These are phyloP conservation scores for Doris montereyensis DNA, from an alignment of 2,888 invertebrate species.

Conservation along the genomic window DNA sequence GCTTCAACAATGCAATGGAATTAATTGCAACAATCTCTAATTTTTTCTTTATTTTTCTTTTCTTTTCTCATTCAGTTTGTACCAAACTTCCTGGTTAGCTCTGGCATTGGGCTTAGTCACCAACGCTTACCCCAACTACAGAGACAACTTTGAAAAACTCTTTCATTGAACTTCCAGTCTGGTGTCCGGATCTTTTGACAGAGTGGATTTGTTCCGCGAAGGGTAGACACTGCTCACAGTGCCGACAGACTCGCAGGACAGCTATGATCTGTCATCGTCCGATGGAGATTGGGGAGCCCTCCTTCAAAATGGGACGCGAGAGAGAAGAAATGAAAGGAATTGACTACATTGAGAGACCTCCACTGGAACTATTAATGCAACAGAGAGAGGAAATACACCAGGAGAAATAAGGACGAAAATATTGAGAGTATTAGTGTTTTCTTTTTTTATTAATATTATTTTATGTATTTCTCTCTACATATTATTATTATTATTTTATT, in stretches of 20 bases:
- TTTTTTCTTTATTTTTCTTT: background rate
- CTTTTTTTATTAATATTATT: too few relatives aligned
- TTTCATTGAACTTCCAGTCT: conserved; percentile 81
- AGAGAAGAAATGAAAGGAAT: conserved; percentile 12
- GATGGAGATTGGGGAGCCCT: conserved; percentile 56
- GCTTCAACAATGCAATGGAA: too few relatives aligned
- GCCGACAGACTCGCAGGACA: conserved; percentile 52
- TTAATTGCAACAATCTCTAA: too few relatives aligned
- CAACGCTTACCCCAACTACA: conserved; percentile 94
- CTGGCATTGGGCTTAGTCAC: conserved; percentile 86
- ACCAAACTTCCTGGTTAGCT: conserved; percentile 52
- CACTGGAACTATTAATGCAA: conserved; percentile 25
- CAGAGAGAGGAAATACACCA: conserved; percentile 44
- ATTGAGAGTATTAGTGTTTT: too few relatives aligned
- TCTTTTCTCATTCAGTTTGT: conserved; percentile 54
- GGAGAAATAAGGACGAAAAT: conserved; percentile 45
- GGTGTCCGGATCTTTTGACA: conserved; percentile 74
- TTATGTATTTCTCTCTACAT: too few relatives aligned
- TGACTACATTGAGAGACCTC: conserved; percentile 34
- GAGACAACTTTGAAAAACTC: conserved; percentile 92
- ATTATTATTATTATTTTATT: too few relatives aligned
- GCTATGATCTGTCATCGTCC: conserved; percentile 54
- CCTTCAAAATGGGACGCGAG: conserved; percentile 44
- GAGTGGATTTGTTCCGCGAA: conserved; percentile 93
- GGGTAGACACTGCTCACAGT: conserved; percentile 56